Evolutionary conservation across 2,113 vertebrate species (phyloP), one percentile per base, ranked within the genome.

Genomic region (Myrmecophaga tridactyla): DNA sequence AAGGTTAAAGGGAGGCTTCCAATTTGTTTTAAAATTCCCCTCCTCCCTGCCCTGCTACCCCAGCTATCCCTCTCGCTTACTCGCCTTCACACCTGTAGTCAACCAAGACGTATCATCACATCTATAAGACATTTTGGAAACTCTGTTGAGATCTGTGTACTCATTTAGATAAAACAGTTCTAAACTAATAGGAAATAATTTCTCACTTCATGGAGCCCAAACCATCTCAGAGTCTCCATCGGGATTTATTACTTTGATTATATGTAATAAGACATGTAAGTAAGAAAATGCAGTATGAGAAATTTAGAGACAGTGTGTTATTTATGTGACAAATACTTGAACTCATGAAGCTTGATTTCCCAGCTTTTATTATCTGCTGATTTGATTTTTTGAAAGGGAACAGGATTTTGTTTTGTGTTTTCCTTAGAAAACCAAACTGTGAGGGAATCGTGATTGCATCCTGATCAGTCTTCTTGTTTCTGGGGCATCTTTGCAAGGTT

Each of bases 291-390:
- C 90, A 81, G 34, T 29, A 62, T 17, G 58, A 93, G 82, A 92
- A 41, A 93, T 84, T 73, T 84, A 85, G 56, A 85, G 39, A 67
- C 12, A 14, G 69, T 63, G 14, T 67, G 13, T 65, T 83, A 85
- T 82, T 27, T 5, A 13, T 34, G 77, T 31, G 27, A 70, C 88
- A 96, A 88, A 95, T 97, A 97, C 95, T 96, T 97, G 96, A 83
- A 91, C 67, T 97, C 96, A 96, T 96, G 67, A 76, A 2, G 67
- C 67, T 95, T 91, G 86, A 82, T 86, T 89, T 93, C n/a, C 15
- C 65, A 86, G 58, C 34, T 96, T n/a, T 73, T 90, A 48, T 62
- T 96, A 94, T 94, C 86, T 62, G 80, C 92, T 53, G 86, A 58
- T 51, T 62, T 93, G 85, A 43, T n/a, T 53, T 90, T 96, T 97